These are phyloP conservation scores for Hyles vespertilio DNA, from an alignment of 1,140 invertebrate species.

Conservation along the genomic window DNA sequence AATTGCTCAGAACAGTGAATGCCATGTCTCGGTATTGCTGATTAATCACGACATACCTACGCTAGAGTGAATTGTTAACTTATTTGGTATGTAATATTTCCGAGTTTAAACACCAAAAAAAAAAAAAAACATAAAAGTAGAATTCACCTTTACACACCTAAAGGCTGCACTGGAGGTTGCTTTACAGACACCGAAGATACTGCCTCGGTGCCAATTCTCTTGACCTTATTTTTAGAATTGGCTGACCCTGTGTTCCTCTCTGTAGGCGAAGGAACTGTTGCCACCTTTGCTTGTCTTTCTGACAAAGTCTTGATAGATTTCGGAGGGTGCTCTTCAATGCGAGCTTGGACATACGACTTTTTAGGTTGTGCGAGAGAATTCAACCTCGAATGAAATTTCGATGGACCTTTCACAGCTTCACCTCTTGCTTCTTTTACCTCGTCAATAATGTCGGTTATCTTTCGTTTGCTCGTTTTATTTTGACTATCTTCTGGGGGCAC, in stretches of 20 bases:
- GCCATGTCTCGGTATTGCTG: no score
- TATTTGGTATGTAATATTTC: no score
- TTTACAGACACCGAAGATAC: conserved; percentile 14
- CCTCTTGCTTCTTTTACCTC: conserved; percentile 61
- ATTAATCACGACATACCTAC: no score
- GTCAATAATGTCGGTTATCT: conserved; percentile 50
- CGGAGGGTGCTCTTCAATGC: conserved; percentile 41
- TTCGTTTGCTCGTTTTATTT: conserved; percentile 32
- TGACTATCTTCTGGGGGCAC: conserved; percentile 25
- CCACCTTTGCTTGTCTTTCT: conserved; percentile 31
- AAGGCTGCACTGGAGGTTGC: conserved; percentile 20
- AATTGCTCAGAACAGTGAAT: no score
- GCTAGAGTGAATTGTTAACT: no score
- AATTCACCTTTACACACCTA: conserved; percentile 71
- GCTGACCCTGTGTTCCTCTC: conserved; percentile 23
- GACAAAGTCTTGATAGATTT: conserved; percentile 34
- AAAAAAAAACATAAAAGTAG: conserved; percentile 16
- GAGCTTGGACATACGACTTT: conserved; percentile 45
- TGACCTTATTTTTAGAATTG: conserved; percentile 24
- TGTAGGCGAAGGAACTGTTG: conserved; percentile 10
- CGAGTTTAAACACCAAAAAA: conserved; percentile 6
- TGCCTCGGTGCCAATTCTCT: conserved; percentile 20
- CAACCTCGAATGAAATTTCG: conserved; percentile 44
- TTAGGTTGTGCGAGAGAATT: conserved; percentile 60
- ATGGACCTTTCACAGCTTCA: conserved; percentile 58